A percentile compares a stretch with the other conserved stretches of the same genome.
phyloP scores from a whole-genome alignment of 2,113 vertebrate species.

The Callocephalon fimbriatum region DNA sequence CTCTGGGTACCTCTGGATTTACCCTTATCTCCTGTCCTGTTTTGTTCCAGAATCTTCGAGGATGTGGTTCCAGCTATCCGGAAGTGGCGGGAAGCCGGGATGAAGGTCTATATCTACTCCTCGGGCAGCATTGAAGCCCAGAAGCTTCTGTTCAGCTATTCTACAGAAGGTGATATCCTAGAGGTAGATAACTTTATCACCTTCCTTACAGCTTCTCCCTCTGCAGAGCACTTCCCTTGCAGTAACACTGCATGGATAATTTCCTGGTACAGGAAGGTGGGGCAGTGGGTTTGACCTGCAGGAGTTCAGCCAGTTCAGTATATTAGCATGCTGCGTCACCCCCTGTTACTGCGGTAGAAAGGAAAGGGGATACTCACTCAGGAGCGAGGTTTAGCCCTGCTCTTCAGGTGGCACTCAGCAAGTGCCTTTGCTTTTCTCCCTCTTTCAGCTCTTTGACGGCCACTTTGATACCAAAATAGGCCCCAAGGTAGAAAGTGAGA shows the following conservation, averaged over 20 bases:
- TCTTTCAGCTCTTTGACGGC: conserved; percentile 90
- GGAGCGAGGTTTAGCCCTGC: neutral
- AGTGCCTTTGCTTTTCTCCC: neutral
- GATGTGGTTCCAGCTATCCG: conserved; percentile 91
- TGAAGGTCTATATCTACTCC: conserved; percentile 94
- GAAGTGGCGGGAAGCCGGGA: conserved; percentile 86
- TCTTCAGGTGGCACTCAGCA: neutral
- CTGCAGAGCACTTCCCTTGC: neutral
- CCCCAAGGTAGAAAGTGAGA: conserved; percentile 91
- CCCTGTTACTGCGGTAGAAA: neutral
- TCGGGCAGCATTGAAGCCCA: conserved; percentile 96
- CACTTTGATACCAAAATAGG: conserved; percentile 96
- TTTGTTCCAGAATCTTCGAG: conserved; percentile 85
- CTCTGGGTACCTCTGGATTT: neutral
- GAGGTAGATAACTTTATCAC: conserved; percentile 77
- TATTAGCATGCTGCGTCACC: neutral
- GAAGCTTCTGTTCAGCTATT: conserved; percentile 92
- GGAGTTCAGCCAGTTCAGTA: neutral
- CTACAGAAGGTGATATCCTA: conserved; percentile 91
- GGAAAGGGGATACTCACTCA: fast-evolving
- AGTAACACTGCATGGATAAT: fast-evolving
- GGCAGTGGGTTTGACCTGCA: neutral
- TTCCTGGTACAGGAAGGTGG: neutral
- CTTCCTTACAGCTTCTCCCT: neutral
- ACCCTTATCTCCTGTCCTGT: neutral